Base-by-base conservation (phyloP, 2,797 vertebrate species). In the Sebastes matsubarae region DNA sequence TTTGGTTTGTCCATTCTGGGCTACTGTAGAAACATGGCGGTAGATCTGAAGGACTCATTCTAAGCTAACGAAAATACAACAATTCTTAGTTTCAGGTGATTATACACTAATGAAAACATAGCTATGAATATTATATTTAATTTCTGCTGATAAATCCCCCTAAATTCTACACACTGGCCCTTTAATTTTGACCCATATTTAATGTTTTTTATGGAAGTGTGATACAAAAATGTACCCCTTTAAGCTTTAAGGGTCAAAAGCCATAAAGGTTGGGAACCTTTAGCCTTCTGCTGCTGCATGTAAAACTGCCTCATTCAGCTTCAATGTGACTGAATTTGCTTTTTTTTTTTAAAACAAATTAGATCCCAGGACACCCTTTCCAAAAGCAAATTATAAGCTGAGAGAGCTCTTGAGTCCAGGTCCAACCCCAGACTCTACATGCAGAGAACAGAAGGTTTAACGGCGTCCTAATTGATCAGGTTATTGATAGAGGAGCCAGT, bases 401-500 rank as follows among this genome's bases (percentile, higher is more conserved):
- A 72, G 57, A 64, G 66, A 36, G 72, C 50, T 52, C 50, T 52
- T 18, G 20, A 52, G 50, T 52, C 50, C 20, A n/a, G 8, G 8
- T 52, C 50, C 50, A 52, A n/a, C 50, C 50, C 42, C 16, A 46
- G 16, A 46, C 42, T n/a, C 42, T 52, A 52, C 50, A 65, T 4
- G 20, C 42, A 61, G n/a, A 64, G 67, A 84, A 50, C 57, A 81
- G 77, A 73, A 24, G 65, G 81, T 42, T 68, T 68, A 59, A 59
- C 70, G 2, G 58, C 82, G 85, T 58, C 79, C 72, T 38, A 59
- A 73, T 77, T 87, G 92, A 85, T 88, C 87, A 73, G 86, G 73
- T 87, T 89, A 90, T 89, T 89, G 80, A 87, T 75, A 60, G 83
- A 87, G n/a, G 72, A 79, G 73, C 64, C n/a, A 71, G 89, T 86